phyloP scores from a whole-genome alignment of 2,797 vertebrate species.

The Gadopsis marmoratus region DNA sequence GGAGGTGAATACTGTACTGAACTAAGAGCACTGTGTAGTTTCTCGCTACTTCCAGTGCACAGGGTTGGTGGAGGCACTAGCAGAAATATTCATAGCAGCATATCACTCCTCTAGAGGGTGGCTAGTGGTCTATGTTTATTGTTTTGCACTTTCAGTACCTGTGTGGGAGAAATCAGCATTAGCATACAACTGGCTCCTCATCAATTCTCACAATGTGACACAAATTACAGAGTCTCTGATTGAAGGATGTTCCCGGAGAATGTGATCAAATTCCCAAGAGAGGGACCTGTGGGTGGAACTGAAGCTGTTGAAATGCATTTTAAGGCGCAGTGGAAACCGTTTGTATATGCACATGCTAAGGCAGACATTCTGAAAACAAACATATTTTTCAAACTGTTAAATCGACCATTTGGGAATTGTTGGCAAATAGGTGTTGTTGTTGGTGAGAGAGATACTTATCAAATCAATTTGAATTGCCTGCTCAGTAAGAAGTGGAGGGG shows the following conservation, averaged over 20 bases:
- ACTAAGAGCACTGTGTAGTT: slow-evolving; percentile 18
- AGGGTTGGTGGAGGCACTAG: not conserved
- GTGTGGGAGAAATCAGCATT: slow-evolving; percentile 62
- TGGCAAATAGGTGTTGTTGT: slow-evolving; percentile 41
- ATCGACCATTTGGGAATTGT: slow-evolving; percentile 19
- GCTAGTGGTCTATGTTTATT: slow-evolving; percentile 63
- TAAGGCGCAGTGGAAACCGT: not conserved
- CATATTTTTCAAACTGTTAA: slow-evolving; percentile 16
- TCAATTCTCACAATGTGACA: slow-evolving; percentile 65
- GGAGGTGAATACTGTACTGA: slow-evolving; percentile 43
- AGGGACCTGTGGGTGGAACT: not conserved
- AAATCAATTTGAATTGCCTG: slow-evolving; percentile 39
- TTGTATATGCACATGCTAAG: not conserved
- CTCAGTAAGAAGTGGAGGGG: slow-evolving; percentile 7
- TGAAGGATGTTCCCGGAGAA: slow-evolving; percentile 51
- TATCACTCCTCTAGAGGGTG: slow-evolving; percentile 47
- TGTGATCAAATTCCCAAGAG: slow-evolving; percentile 49
- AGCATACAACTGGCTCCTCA: slow-evolving; percentile 56
- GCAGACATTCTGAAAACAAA: slow-evolving; percentile 1
- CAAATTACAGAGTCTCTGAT: slow-evolving; percentile 58
- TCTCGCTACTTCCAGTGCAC: slow-evolving; percentile 10
- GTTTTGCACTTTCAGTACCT: slow-evolving; percentile 47
- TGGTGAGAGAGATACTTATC: slow-evolving; percentile 22
- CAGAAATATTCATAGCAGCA: slow-evolving; percentile 32
- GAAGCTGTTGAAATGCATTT: slow-evolving; percentile 21